phyloP scores from a whole-genome alignment of 2,888 invertebrate genomes.

The Eilema sororculum region DNA sequence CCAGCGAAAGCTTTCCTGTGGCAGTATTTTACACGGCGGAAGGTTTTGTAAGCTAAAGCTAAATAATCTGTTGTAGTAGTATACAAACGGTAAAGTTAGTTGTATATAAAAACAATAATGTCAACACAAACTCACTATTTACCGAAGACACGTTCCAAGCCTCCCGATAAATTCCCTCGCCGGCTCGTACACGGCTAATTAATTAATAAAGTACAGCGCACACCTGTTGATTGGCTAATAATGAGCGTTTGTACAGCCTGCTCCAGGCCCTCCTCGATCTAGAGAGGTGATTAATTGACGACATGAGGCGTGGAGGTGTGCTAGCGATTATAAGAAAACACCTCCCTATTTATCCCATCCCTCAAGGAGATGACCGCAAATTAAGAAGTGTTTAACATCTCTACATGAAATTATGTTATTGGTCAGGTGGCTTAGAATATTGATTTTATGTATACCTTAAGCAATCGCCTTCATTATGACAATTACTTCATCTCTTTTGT shows the following conservation, averaged over 20 bases:
- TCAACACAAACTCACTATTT: background rate
- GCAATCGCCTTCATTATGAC: no score
- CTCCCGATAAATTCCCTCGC: constrained; percentile 9
- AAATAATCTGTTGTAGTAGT: no score
- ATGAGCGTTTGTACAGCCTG: constrained; percentile 18
- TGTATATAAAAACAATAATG: background rate
- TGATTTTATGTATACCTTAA: background rate
- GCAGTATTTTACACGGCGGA: no score
- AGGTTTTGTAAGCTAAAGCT: no score
- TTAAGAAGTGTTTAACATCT: background rate
- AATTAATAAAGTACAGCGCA: constrained; percentile 22
- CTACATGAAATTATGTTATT: background rate
- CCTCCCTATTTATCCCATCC: background rate
- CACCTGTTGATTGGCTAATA: constrained; percentile 26
- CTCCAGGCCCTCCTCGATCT: background rate
- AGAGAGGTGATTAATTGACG: constrained; percentile 13
- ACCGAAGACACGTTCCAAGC: background rate
- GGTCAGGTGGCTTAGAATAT: background rate
- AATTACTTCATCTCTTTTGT: no score
- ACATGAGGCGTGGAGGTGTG: background rate
- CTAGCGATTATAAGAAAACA: background rate
- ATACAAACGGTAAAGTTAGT: no score
- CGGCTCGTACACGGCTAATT: constrained; percentile 16
- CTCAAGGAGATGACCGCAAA: background rate
- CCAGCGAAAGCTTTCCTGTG: no score